Percentiles rank a stretch among this genome's conserved stretches.
Evolutionary conservation across 2,888 invertebrate species (phyloP).

Genomic region (Cataglyphis livida): DNA sequence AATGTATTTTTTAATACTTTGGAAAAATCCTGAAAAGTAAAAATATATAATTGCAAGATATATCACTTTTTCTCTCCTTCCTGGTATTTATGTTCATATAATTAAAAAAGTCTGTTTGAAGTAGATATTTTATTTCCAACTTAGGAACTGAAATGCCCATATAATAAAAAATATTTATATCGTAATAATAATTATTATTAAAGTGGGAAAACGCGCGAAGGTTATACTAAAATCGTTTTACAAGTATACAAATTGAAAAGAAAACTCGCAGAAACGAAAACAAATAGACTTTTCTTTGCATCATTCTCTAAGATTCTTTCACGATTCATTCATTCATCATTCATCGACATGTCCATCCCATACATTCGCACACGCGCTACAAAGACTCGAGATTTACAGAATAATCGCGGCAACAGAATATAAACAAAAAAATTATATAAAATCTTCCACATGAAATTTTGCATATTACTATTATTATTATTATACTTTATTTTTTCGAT

Average conservation of each 20-base stretch:
- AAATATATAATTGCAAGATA: neutral
- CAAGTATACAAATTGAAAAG: constrained; percentile 74
- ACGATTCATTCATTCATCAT: constrained; percentile 50
- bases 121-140: constrained; percentile 82
- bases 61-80: neutral
- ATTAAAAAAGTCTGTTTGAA: constrained; percentile 67
- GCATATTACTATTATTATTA: constrained; percentile 65
- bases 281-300: constrained; percentile 68
- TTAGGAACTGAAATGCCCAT: constrained; percentile 83
- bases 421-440: constrained; percentile 75
- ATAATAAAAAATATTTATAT: constrained; percentile 82
- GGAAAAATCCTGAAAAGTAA: neutral
- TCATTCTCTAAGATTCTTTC: constrained; percentile 60
- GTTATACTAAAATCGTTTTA: constrained; percentile 77
- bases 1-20: neutral
- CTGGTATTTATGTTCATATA: neutral
- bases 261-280: constrained; percentile 72
- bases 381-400: constrained; percentile 71
- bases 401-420: constrained; percentile 78
- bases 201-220: constrained; percentile 73
- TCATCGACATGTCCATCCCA: constrained; percentile 19
- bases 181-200: constrained; percentile 77
- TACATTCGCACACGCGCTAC: constrained; percentile 40
- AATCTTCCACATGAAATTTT: constrained; percentile 77
- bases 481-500: constrained; percentile 58